These are phyloP conservation scores for Athalia circularis DNA, from an alignment of 2,888 invertebrate genomes.

Conservation along the genomic window DNA sequence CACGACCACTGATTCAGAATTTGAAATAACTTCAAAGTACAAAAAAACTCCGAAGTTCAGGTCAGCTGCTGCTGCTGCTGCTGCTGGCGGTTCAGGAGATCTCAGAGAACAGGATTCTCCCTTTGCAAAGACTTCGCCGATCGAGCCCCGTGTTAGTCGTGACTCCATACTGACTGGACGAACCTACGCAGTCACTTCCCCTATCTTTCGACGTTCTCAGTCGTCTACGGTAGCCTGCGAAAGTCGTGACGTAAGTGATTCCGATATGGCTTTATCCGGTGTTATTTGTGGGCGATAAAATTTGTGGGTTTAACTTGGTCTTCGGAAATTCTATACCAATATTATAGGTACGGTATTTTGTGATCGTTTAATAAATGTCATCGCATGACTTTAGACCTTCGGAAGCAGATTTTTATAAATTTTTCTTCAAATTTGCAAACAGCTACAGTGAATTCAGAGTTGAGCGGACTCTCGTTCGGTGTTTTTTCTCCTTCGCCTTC, in stretches of 20 bases:
- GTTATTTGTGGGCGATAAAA: background rate
- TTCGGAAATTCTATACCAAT: too few relatives aligned
- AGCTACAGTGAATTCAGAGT: background rate
- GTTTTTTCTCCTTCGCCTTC: background rate
- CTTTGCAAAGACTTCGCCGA: background rate
- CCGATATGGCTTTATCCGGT: background rate
- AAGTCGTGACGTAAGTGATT: constrained; percentile 9
- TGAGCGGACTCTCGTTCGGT: background rate
- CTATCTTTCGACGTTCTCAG: background rate
- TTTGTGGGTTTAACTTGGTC: background rate
- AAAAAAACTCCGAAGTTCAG: constrained; percentile 6
- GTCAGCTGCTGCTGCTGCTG: background rate
- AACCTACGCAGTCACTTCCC: constrained; percentile 28
- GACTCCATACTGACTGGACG: constrained; percentile 23
- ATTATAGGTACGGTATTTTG: too few relatives aligned
- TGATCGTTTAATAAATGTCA: constrained; percentile 10
- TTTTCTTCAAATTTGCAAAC: background rate
- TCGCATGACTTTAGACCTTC: background rate
- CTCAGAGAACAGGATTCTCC: background rate
- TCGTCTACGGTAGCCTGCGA: background rate
- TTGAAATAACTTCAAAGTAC: background rate
- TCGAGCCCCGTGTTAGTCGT: background rate
- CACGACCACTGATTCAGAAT: too few relatives aligned
- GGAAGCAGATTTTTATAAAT: background rate
- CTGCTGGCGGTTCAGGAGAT: constrained; percentile 18